Base-by-base conservation (phyloP, 2,113 vertebrate genomes). In the Notothenia coriiceps region DNA sequence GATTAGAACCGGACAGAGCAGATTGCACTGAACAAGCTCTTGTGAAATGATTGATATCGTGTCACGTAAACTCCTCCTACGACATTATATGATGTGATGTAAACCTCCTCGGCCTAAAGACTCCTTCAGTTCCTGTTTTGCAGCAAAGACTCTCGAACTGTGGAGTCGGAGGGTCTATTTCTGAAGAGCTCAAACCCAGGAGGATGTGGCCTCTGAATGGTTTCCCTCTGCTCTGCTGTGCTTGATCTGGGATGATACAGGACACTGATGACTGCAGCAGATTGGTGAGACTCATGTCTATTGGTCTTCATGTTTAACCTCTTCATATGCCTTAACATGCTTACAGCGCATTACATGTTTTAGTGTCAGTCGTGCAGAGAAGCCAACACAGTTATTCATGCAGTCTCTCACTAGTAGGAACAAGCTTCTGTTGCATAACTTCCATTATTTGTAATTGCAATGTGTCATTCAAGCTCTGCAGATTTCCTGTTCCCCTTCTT, bases 61-160 rank as follows among this genome's bases (percentile, higher is more conserved):
- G 79, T 70, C 59, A 18, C 6, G 2, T 29, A 5, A 13, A 54
- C 86, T 77, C 86, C 80, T 79, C 86, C 84, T 51, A 15, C 43
- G 6, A 10, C 10, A 43, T n/a, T n/a, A 12, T 18, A 11, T 74
- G n/a, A 29, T 6, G 29, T 6, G 4, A 0, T 61, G 20, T 62
- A n/a, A 70, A 60, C 57, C 56, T 43, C n/a, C 14, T 69, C 71
- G 57, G 57, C 69, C 29, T 72, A 18, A 63, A 63, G 49, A 71
- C 64, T 79, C 62, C 20, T 60, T 54, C 20, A 88, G 82, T 92
- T 93, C 89, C 90, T 92, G 88, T 89, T 88, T 83, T 77, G 84
- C 72, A 63, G 59, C 72, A 66, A 56, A 73, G 7, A 10, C 67
- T 80, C 50, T 76, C 51, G 33, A 17, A 20, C 77, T 14, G 50